Conservation (phyloP, 2,797 vertebrate genomes). For the Columba guinea region DNA sequence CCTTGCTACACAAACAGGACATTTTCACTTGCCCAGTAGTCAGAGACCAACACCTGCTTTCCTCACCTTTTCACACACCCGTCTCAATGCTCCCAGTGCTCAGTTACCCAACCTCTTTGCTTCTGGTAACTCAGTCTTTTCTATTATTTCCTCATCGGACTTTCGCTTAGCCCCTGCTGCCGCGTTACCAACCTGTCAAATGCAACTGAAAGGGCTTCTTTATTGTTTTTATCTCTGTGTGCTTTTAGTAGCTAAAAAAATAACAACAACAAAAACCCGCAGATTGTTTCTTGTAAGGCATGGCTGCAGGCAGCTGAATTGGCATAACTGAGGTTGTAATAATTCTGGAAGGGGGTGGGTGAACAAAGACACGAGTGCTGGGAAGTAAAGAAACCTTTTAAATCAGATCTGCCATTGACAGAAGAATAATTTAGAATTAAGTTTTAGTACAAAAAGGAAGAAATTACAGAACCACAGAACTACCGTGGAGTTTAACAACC, state of each 20-base stretch:
- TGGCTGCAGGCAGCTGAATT: conserved; percentile 13
- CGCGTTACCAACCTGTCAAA: not conserved
- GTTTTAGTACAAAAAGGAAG: conserved; percentile 23
- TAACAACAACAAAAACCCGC: not conserved
- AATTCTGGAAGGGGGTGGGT: not conserved
- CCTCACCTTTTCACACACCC: not conserved
- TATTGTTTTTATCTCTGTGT: not conserved
- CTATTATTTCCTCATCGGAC: not conserved
- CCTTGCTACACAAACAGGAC: not conserved
- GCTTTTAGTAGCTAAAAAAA: not conserved
- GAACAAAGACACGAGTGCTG: not conserved
- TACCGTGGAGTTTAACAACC: conserved; percentile 33
- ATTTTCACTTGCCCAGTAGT: not conserved
- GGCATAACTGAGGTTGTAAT: not conserved
- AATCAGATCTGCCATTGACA: conserved; percentile 25
- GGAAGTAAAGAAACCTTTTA: conserved; percentile 36
- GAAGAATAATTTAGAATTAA: conserved; percentile 43
- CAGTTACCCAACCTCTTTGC: not conserved
- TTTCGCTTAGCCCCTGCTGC: not conserved
- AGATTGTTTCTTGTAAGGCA: not conserved
- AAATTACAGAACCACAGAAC: conserved; percentile 2
- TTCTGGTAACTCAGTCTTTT: not conserved
- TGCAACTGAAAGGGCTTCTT: not conserved
- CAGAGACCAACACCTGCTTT: not conserved
- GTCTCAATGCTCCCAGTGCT: not conserved